These are phyloP conservation scores for Tholera decimalis DNA, from an alignment of 2,888 invertebrate genomes.

Conservation along the genomic window DNA sequence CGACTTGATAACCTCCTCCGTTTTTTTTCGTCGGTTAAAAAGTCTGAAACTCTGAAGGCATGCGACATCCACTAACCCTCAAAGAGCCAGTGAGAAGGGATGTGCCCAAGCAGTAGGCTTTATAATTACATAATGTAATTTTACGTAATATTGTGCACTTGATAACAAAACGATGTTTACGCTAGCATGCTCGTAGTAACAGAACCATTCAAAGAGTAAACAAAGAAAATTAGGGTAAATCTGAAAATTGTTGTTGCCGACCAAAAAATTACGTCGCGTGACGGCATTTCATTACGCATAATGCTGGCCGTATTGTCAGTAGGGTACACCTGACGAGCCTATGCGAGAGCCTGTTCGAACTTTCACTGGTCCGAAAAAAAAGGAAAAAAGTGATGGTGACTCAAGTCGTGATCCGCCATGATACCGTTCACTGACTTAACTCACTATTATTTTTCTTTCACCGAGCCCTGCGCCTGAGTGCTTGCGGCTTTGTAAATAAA, in stretches of 20 bases:
- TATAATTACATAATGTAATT: not conserved
- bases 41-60: too few species aligned
- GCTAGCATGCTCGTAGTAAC: conserved; percentile 26
- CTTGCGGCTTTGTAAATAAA: conserved; percentile 68
- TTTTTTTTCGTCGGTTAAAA: too few species aligned
- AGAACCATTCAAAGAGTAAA: conserved; percentile 34
- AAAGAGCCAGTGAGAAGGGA: too few species aligned
- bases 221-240: conserved; percentile 60
- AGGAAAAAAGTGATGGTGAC: conserved; percentile 66
- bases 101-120: too few species aligned
- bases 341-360: conserved; percentile 72
- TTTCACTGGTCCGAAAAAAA: conserved; percentile 80
- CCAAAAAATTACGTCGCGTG: conserved; percentile 64
- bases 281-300: conserved; percentile 67
- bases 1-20: too few species aligned
- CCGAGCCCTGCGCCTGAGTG: conserved; percentile 46
- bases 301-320: conserved; percentile 69
- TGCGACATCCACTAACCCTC: too few species aligned
- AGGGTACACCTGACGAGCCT: conserved; percentile 65
- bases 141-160: conserved; percentile 5
- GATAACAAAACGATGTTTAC: conserved; percentile 1
- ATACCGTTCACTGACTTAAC: conserved; percentile 77
- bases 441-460: conserved; percentile 56
- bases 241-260: conserved; percentile 61
- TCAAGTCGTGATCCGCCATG: conserved; percentile 71